Evolutionary conservation across 2,797 vertebrate genomes (phyloP).

Genomic region (Enteromius unitaeniatus): DNA sequence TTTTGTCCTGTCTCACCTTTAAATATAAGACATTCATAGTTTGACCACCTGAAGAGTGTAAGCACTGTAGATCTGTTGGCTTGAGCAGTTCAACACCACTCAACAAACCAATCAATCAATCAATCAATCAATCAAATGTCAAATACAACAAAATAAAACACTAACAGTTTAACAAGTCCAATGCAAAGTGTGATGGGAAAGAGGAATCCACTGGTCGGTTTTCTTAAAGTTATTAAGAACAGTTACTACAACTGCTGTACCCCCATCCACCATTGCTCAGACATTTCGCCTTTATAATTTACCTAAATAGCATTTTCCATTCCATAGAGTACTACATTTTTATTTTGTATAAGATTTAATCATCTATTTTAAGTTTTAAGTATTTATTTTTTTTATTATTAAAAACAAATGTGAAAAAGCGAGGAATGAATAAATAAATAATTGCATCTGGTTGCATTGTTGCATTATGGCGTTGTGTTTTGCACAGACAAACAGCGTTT

Average conservation of each 20-base stretch:
- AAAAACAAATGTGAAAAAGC: no score
- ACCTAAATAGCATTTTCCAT: no score
- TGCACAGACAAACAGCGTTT: slow-evolving; percentile 4
- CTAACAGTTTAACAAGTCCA: not conserved
- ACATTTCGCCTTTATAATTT: not conserved
- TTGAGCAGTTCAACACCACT: no score
- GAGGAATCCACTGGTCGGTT: not conserved
- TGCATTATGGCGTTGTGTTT: not conserved
- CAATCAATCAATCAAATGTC: not conserved
- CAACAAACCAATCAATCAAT: not conserved
- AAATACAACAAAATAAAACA: not conserved
- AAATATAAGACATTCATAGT: not conserved
- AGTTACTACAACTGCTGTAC: not conserved
- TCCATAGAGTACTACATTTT: no score
- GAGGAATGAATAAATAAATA: no score
- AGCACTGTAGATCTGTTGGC: not conserved
- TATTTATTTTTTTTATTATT: no score
- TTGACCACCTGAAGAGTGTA: not conserved
- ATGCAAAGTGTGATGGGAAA: not conserved
- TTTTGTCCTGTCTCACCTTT: slow-evolving; percentile 6
- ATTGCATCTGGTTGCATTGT: not conserved
- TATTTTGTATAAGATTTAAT: no score
- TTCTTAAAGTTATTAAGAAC: no score
- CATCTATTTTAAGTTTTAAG: no score
- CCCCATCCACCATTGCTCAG: not conserved